These are phyloP conservation scores for Ptychoptera contaminata DNA, from an alignment of 2,888 invertebrate genomes.

Conservation along the genomic window DNA sequence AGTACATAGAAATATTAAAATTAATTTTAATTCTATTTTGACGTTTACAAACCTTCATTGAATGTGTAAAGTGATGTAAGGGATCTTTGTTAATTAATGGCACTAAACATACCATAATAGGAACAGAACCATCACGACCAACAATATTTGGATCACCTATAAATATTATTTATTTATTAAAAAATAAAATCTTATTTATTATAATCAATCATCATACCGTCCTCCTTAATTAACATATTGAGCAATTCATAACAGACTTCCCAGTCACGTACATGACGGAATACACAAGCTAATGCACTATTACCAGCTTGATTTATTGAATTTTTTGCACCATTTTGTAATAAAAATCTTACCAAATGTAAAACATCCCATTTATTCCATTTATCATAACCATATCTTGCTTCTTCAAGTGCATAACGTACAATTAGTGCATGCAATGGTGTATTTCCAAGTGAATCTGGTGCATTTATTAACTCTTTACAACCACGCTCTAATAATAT, in stretches of 20 bases:
- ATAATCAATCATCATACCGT: constrained; percentile 17
- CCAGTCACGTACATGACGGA: constrained; percentile 54
- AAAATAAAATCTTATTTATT: not conserved
- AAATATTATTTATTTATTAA: not conserved
- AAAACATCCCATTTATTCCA: constrained; percentile 64
- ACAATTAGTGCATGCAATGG: constrained; percentile 50
- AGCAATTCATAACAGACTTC: constrained; percentile 36
- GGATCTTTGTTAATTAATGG: constrained; percentile 61
- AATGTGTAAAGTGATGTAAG: constrained; percentile 52
- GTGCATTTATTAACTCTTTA: constrained; percentile 53
- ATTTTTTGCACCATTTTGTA: constrained; percentile 47
- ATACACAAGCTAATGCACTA: constrained; percentile 51
- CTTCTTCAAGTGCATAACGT: constrained; percentile 52
- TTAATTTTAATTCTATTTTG: too few species aligned
- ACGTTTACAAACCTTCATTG: constrained; percentile 41
- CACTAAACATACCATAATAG: constrained; percentile 58
- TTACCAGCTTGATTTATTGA: constrained; percentile 54
- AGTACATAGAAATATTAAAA: constrained; percentile 3
- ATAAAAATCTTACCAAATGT: constrained; percentile 44
- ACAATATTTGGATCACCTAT: constrained; percentile 50
- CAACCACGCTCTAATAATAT: constrained; percentile 56
- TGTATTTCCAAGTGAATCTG: constrained; percentile 57
- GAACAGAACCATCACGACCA: constrained; percentile 53
- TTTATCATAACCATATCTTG: constrained; percentile 46
- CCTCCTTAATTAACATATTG: constrained; percentile 30